phyloP scores from a whole-genome alignment of 2,113 vertebrate species.

The Lamprologus callipterus region DNA sequence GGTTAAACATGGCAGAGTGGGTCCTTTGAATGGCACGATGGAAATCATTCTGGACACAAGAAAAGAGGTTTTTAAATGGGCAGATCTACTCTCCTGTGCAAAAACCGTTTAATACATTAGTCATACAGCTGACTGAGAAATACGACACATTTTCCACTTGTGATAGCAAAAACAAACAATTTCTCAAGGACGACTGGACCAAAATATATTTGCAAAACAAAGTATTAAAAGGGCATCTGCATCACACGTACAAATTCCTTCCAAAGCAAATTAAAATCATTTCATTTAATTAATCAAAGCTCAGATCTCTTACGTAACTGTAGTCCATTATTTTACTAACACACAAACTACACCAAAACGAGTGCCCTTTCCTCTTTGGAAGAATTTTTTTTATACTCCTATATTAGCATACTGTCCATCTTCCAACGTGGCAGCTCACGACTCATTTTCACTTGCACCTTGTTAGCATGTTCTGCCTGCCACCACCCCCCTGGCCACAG shows the following conservation, averaged over 20 bases:
- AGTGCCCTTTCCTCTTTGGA: background rate
- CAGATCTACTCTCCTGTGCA: background rate
- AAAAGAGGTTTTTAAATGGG: background rate
- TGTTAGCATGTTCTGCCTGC: conserved; percentile 17
- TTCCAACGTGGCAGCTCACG: background rate
- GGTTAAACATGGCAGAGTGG: conserved; percentile 97
- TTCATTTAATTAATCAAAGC: background rate
- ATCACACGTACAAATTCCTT: background rate
- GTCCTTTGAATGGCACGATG: conserved; percentile 95
- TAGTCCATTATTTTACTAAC: background rate
- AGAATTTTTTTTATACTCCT: background rate
- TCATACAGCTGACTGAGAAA: accelerated
- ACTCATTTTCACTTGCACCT: conserved; percentile 17
- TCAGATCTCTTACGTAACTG: background rate
- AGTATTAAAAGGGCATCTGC: background rate
- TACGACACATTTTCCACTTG: background rate
- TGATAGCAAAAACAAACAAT: background rate
- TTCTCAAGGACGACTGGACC: background rate
- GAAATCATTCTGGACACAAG: conserved; percentile 82
- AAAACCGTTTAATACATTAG: accelerated
- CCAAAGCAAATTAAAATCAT: background rate
- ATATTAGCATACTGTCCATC: background rate
- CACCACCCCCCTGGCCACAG: conserved; percentile 12
- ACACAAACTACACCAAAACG: background rate
- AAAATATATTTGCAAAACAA: background rate